Evolutionary conservation across 2,888 invertebrate genomes (phyloP).

Genomic region (Sinohyriopsis cumingii): DNA sequence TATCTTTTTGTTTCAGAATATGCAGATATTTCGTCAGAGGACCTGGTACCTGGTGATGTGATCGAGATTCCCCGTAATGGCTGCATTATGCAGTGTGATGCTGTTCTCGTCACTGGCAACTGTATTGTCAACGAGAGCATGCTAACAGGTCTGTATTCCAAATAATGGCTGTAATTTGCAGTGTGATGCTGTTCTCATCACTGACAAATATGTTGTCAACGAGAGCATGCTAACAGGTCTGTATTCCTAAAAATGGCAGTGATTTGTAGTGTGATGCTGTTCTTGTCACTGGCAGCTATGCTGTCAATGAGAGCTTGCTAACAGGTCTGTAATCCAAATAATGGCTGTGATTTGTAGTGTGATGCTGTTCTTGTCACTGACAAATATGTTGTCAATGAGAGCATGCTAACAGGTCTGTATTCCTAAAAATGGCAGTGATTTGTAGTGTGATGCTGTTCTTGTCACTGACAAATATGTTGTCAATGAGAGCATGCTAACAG

Average conservation of each 20-base stretch:
- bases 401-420: constrained; percentile 88
- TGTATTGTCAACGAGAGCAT: constrained; percentile 96
- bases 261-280: constrained; percentile 92
- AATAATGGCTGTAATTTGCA: constrained; percentile 81
- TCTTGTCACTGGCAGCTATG: constrained; percentile 71
- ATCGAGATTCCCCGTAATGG: constrained; percentile 87
- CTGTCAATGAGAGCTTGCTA: constrained; percentile 93
- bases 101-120: constrained; percentile 89
- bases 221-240: constrained; percentile 94
- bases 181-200: too few species aligned
- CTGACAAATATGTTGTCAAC: constrained; percentile 76
- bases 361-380: constrained; percentile 83
- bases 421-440: constrained; percentile 84
- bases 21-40: constrained; percentile 76
- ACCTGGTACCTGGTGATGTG: constrained; percentile 91
- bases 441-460: too few species aligned
- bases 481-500: constrained; percentile 96
- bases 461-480: constrained; percentile 69
- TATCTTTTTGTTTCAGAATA: constrained; percentile 46
- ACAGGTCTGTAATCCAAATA: constrained; percentile 85
- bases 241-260: constrained; percentile 84
- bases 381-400: constrained; percentile 76
- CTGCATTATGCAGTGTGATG: constrained; percentile 91
- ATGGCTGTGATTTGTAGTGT: constrained; percentile 89
- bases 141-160: constrained; percentile 83